Evolutionary conservation across 2,113 vertebrate species (phyloP).

Genomic region (Hystrix brachyura): DNA sequence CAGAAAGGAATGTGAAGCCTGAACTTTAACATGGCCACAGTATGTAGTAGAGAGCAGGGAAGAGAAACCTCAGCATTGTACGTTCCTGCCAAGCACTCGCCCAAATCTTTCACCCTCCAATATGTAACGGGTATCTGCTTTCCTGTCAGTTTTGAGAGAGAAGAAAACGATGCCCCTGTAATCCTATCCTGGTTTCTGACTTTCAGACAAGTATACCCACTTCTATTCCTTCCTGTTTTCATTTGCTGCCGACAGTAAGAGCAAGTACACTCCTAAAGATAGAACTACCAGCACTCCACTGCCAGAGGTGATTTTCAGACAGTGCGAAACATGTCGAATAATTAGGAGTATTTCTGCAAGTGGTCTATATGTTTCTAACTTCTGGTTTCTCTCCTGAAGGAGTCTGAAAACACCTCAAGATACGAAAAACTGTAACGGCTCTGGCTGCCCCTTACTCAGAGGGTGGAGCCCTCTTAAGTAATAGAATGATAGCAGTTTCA

Average conservation of each 20-base stretch:
- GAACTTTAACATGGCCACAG: constrained; percentile 75
- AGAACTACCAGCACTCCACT: background rate
- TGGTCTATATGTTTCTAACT: background rate
- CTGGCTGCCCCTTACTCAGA: background rate
- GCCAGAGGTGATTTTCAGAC: constrained; percentile 21
- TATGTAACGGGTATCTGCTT: constrained; percentile 64
- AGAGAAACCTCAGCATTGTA: constrained; percentile 70
- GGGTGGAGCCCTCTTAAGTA: background rate
- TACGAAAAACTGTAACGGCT: background rate
- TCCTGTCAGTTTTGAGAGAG: constrained; percentile 64
- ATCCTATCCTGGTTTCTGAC: constrained; percentile 59
- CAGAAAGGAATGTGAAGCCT: constrained; percentile 77
- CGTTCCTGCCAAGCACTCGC: constrained; percentile 67
- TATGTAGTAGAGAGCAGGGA: constrained; percentile 72
- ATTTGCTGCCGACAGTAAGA: constrained; percentile 43
- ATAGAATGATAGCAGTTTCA: background rate
- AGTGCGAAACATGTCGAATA: background rate
- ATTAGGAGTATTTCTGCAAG: background rate
- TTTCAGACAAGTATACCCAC: constrained; percentile 37
- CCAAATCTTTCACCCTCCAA: constrained; percentile 58
- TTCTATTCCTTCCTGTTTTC: constrained; percentile 20
- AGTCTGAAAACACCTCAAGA: background rate
- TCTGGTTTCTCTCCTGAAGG: constrained; percentile 12
- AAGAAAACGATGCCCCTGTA: constrained; percentile 65
- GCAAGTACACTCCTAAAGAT: background rate